Evolutionary conservation across 2,113 vertebrate genomes (phyloP).

Genomic region (Oriolus oriolus): DNA sequence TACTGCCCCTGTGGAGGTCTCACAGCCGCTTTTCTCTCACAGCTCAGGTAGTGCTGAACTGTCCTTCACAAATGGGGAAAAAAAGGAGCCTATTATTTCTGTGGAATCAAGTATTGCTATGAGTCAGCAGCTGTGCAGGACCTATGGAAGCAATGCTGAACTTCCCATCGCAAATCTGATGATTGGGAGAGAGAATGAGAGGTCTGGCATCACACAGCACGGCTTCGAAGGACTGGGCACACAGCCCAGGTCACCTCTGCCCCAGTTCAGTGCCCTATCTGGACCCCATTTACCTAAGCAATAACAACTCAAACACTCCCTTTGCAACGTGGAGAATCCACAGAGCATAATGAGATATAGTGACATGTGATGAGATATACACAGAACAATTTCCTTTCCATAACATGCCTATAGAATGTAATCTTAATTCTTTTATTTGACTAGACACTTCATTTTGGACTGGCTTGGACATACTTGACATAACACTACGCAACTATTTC

Average conservation of each 20-base stretch:
- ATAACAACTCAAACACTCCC: not conserved
- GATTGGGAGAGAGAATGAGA: not conserved
- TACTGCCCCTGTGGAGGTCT: not conserved
- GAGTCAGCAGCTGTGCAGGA: not conserved
- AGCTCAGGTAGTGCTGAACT: not conserved
- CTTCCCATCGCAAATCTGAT: not conserved
- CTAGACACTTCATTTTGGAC: not conserved
- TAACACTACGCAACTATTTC: not conserved
- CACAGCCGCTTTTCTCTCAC: not conserved
- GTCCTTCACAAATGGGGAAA: not conserved
- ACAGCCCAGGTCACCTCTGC: not conserved
- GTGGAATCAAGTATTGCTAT: not conserved
- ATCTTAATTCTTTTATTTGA: not conserved
- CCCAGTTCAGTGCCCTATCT: not conserved
- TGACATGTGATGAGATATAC: not conserved
- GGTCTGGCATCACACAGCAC: rapidly evolving
- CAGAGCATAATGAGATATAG: not conserved
- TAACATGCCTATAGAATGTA: not conserved
- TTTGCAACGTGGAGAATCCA: not conserved
- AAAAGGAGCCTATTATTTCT: not conserved
- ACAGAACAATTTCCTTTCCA: not conserved
- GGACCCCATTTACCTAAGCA: not conserved
- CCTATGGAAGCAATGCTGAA: not conserved
- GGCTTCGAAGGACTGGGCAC: not conserved
- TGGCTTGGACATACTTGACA: not conserved